Evolutionary conservation across 2,797 vertebrate genomes (phyloP).

Genomic region (Acomys russatus): DNA sequence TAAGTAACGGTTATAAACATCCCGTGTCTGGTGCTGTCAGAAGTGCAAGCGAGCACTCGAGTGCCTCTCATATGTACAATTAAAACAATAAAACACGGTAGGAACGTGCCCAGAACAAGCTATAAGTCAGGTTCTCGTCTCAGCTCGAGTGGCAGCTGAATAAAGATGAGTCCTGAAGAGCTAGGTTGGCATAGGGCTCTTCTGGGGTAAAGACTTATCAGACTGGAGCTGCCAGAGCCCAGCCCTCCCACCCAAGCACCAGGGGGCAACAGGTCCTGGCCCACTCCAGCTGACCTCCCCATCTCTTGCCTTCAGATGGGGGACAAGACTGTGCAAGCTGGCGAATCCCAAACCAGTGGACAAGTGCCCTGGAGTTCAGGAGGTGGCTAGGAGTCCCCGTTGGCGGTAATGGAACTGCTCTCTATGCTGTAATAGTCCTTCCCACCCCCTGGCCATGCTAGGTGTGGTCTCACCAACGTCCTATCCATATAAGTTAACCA

Average conservation of each 20-base stretch:
- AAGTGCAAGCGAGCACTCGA: conserved; percentile 74
- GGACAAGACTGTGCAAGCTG: conserved; percentile 49
- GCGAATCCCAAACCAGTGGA: conserved; percentile 72
- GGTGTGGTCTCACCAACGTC: not conserved
- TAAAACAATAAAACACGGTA: conserved; percentile 87
- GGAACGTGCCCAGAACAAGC: conserved; percentile 76
- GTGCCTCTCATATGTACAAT: conserved; percentile 83
- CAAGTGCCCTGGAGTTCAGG: conserved; percentile 63
- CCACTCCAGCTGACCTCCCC: conserved; percentile 75
- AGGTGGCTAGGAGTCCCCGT: conserved; percentile 64
- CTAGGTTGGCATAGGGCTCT: conserved; percentile 62
- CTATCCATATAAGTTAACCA: conserved; percentile 29
- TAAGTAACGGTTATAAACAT: conserved; percentile 85
- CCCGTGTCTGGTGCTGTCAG: conserved; percentile 82
- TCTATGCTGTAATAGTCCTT: conserved; percentile 58
- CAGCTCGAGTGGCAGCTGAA: conserved; percentile 75
- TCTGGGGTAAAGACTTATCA: conserved; percentile 46
- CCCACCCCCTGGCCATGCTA: not conserved
- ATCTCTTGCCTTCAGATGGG: conserved; percentile 75
- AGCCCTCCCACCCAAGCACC: not conserved
- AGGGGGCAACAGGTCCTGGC: conserved; percentile 23
- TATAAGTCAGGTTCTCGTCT: conserved; percentile 82
- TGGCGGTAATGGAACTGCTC: conserved; percentile 76
- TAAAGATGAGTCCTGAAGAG: conserved; percentile 77
- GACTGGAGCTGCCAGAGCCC: not conserved